These are phyloP conservation scores for Abscondita cerata DNA, from an alignment of 2,888 invertebrate genomes.

Conservation along the genomic window DNA sequence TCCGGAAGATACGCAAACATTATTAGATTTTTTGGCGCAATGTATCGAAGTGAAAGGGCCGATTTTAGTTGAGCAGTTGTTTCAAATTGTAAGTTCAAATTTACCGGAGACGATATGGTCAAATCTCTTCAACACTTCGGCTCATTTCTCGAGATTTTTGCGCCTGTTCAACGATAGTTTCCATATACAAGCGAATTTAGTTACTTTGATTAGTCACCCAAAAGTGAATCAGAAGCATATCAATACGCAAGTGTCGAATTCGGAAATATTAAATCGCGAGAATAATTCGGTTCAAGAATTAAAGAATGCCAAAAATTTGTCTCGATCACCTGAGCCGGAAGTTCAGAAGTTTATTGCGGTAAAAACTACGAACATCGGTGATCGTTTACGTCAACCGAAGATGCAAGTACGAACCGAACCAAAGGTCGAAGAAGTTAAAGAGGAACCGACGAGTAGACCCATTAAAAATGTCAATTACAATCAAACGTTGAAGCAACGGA, in stretches of 20 bases:
- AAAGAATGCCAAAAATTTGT: slow-evolving; percentile 47
- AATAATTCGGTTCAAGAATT: slow-evolving; percentile 37
- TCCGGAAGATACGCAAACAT: slow-evolving; percentile 80
- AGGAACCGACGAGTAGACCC: neutral
- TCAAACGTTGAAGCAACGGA: slow-evolving; percentile 85
- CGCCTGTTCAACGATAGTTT: slow-evolving; percentile 94
- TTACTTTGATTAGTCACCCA: slow-evolving; percentile 80
- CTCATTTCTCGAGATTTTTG: slow-evolving; percentile 88
- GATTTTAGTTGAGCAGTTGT: slow-evolving; percentile 85
- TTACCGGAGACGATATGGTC: slow-evolving; percentile 66
- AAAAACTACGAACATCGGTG: slow-evolving; percentile 46
- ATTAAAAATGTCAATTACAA: slow-evolving; percentile 57
- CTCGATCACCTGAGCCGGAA: neutral
- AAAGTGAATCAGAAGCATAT: slow-evolving; percentile 66
- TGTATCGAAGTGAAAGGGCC: slow-evolving; percentile 79
- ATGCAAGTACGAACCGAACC: slow-evolving; percentile 47
- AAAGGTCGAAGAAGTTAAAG: neutral
- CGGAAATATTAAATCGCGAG: slow-evolving; percentile 27
- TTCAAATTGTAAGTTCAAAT: slow-evolving; percentile 76
- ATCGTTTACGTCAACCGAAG: slow-evolving; percentile 54
- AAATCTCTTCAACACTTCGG: slow-evolving; percentile 88
- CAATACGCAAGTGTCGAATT: slow-evolving; percentile 41
- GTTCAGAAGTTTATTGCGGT: slow-evolving; percentile 27
- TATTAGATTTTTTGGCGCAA: slow-evolving; percentile 82
- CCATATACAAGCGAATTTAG: slow-evolving; percentile 91